phyloP scores from a whole-genome alignment of 2,797 vertebrate genomes.

The Cygnus olor region DNA sequence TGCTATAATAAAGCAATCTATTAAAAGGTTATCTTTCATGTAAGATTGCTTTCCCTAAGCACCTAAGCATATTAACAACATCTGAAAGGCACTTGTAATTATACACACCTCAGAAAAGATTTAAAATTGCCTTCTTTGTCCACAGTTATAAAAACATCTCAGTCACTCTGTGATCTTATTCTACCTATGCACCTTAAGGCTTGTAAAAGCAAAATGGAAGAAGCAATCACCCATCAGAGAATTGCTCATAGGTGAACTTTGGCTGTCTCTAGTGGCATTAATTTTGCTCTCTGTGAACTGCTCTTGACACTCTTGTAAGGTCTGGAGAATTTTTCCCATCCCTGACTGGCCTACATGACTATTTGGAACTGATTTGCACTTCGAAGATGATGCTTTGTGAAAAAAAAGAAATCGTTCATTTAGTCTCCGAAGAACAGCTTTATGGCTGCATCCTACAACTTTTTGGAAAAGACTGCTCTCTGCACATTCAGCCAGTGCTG shows the following conservation, averaged over 20 bases:
- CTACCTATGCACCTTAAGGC: constrained; percentile 46
- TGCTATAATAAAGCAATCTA: constrained; percentile 66
- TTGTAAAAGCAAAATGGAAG: constrained; percentile 50
- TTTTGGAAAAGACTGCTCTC: neutral
- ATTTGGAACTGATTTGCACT: constrained; percentile 54
- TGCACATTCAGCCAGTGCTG: neutral
- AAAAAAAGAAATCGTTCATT: neutral
- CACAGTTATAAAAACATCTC: constrained; percentile 58
- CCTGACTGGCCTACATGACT: constrained; percentile 20
- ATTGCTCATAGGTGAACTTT: constrained; percentile 68
- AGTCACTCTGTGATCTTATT: constrained; percentile 54
- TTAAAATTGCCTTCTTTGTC: constrained; percentile 68
- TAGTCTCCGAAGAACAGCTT: neutral
- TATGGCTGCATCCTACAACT: constrained; percentile 15
- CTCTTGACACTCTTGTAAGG: constrained; percentile 59
- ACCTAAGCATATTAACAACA: constrained; percentile 75
- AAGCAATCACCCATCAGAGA: constrained; percentile 72
- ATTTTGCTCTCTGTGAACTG: constrained; percentile 69
- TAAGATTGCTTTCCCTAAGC: constrained; percentile 73
- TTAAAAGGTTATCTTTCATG: constrained; percentile 75
- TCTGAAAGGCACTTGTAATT: constrained; percentile 73
- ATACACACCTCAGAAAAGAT: constrained; percentile 70
- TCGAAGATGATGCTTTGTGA: neutral
- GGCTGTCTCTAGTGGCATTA: constrained; percentile 45
- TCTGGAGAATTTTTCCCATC: constrained; percentile 14